Conservation (phyloP, 2,888 invertebrate genomes). For the Embidobia sp. region DNA sequence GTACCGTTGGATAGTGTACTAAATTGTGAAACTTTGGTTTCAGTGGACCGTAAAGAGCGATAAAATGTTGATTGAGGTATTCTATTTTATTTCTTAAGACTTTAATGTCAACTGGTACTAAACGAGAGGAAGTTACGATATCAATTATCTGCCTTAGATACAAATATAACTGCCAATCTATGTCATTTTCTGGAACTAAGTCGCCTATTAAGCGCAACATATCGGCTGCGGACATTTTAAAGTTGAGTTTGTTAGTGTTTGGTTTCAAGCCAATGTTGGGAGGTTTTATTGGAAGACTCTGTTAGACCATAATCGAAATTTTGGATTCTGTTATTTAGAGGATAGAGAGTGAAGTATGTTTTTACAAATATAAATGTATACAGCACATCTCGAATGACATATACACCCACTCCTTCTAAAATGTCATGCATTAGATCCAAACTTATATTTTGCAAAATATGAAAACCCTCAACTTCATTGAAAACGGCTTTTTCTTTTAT, state of each 20-base stretch:
- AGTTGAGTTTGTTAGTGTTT: not conserved
- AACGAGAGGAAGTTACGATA: constrained; percentile 29
- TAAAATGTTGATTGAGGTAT: not conserved
- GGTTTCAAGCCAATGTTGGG: not conserved
- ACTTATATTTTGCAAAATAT: constrained; percentile 2
- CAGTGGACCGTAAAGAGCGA: not conserved
- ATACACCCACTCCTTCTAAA: not conserved
- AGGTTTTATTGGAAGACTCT: constrained; percentile 1
- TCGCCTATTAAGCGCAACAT: constrained; percentile 2
- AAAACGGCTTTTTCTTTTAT: not conserved
- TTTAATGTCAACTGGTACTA: constrained; percentile 4
- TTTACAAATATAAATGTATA: constrained; percentile 19
- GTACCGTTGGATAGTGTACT: not conserved
- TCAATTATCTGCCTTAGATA: constrained; percentile 33
- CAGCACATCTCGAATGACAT: not conserved
- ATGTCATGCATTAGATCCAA: constrained; percentile 8
- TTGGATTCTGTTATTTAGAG: not conserved
- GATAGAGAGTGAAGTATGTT: not conserved
- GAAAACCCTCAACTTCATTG: not conserved
- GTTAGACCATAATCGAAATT: not conserved
- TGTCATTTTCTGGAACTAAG: not conserved
- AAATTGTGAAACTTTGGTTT: constrained; percentile 17
- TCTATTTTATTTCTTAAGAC: constrained; percentile 7
- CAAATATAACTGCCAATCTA: constrained; percentile 22
- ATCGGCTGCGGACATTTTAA: not conserved